Percentiles rank a stretch among this genome's conserved stretches.
Evolutionary conservation across 1,140 invertebrate species (phyloP).

Genomic region (Wasmannia auropunctata): DNA sequence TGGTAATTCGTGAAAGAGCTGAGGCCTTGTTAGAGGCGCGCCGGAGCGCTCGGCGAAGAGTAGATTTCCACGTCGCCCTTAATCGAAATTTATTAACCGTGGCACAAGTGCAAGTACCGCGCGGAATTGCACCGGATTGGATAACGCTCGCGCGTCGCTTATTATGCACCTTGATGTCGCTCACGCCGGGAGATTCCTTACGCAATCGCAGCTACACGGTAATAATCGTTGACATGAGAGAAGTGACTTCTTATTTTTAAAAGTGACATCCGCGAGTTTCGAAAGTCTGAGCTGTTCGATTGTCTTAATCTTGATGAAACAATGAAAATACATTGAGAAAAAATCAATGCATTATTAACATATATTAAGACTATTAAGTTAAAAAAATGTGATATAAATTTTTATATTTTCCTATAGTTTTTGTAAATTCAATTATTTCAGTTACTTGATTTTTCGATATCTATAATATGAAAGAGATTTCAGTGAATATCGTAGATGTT

Average conservation of each 20-base stretch:
- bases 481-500: background rate
- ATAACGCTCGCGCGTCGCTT: constrained; percentile 28
- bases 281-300: background rate
- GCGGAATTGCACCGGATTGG: constrained; percentile 13
- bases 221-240: background rate
- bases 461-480: background rate
- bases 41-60: background rate
- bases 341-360: background rate
- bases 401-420: background rate
- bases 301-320: background rate
- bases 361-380: background rate
- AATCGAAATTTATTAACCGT: constrained; percentile 50
- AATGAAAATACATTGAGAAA: background rate
- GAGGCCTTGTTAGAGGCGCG: constrained; percentile 18
- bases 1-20: constrained; percentile 34
- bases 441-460: background rate
- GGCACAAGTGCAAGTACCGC: constrained; percentile 1
- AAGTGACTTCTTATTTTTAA: constrained; percentile 11
- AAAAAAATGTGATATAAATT: background rate
- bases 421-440: background rate
- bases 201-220: background rate
- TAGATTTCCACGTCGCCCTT: constrained; percentile 40
- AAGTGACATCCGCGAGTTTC: background rate
- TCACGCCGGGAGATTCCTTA: constrained; percentile 18
- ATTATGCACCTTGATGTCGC: constrained; percentile 36